phyloP scores from a whole-genome alignment of 2,113 vertebrate genomes.

The Setophaga kirtlandii region DNA sequence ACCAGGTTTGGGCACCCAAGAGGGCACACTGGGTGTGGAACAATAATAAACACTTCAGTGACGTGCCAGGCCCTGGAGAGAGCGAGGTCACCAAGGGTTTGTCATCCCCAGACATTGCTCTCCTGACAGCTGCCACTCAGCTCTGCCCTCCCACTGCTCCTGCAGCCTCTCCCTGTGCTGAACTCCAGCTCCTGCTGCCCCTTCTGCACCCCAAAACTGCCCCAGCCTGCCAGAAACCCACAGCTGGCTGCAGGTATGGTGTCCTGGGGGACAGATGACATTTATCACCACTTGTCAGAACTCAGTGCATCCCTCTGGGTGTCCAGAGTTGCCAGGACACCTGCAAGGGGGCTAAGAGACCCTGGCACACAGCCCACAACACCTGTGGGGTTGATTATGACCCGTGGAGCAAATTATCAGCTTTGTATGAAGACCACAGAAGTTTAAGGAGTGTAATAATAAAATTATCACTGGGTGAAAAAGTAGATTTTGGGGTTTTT shows the following conservation, averaged over 20 bases:
- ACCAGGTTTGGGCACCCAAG: background rate
- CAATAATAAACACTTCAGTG: background rate
- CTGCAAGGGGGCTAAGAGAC: too few species aligned
- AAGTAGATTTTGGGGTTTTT: too few species aligned
- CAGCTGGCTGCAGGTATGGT: background rate
- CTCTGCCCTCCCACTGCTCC: background rate
- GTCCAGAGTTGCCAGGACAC: too few species aligned
- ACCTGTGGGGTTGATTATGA: too few species aligned
- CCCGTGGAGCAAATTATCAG: too few species aligned
- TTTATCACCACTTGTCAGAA: background rate
- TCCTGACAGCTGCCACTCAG: background rate
- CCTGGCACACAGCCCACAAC: too few species aligned
- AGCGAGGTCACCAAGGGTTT: background rate
- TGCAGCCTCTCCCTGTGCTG: background rate
- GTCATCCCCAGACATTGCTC: background rate
- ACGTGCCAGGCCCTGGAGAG: background rate
- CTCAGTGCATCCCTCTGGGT: too few species aligned
- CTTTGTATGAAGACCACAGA: too few species aligned
- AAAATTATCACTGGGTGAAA: too few species aligned
- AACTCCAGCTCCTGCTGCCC: background rate
- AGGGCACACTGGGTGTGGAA: fast-evolving
- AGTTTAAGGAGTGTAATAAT: too few species aligned
- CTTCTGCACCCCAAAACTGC: background rate
- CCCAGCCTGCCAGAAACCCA: background rate
- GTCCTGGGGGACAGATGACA: background rate